Evolutionary conservation across 35 echinoderm and acorn worm species (phyloP).

Genomic region (Strongylocentrotus purpuratus): DNA sequence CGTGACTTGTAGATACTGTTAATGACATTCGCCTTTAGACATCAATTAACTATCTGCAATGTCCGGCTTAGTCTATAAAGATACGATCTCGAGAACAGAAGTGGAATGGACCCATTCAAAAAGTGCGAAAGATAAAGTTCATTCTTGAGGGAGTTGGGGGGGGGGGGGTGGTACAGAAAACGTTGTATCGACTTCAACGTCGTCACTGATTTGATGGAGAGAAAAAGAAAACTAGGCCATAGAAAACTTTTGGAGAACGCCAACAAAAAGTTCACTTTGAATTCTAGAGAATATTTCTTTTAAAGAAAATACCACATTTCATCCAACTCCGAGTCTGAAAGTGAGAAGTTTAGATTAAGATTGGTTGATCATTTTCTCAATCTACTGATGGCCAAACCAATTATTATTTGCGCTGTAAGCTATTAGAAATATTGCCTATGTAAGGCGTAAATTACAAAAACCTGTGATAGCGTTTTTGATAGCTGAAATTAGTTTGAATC

Average conservation of each 20-base stretch:
- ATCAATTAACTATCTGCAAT: conserved; percentile 21
- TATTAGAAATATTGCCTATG: too few relatives aligned
- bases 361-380: not conserved
- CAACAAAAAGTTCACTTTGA: not conserved
- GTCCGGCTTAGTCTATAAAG: not conserved
- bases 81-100: not conserved
- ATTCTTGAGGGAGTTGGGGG: not conserved
- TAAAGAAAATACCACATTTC: too few relatives aligned
- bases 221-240: too few relatives aligned
- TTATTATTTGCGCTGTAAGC: too few relatives aligned
- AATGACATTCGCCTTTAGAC: conserved; percentile 24
- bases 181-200: not conserved
- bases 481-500: too few relatives aligned
- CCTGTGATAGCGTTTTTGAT: too few relatives aligned
- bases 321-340: too few relatives aligned
- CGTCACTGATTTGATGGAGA: not conserved
- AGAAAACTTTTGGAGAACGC: not conserved
- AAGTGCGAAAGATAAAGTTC: not conserved
- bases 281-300: not conserved
- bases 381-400: not conserved
- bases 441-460: too few relatives aligned
- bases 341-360: too few relatives aligned
- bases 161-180: too few relatives aligned
- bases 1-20: not conserved
- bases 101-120: not conserved